Conservation (phyloP, 53 echinoderm and acorn worm species). For the Hippasteria phrygiana region DNA sequence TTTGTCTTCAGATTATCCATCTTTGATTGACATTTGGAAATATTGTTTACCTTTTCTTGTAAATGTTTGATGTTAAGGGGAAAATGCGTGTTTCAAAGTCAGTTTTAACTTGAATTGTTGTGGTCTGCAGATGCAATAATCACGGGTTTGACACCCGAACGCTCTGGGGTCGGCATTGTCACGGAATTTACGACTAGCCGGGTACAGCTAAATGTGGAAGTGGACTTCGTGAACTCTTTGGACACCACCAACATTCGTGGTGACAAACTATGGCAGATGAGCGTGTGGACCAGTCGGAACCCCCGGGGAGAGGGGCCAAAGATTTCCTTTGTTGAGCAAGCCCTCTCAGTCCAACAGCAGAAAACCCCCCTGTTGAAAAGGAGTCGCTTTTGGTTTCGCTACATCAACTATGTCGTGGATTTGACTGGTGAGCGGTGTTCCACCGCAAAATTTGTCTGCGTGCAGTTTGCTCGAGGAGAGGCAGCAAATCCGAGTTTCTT, state of each 20-base stretch:
- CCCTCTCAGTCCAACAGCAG: slow-evolving; percentile 45
- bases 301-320: slow-evolving; percentile 64
- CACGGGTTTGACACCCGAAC: slow-evolving; percentile 22
- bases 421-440: slow-evolving; percentile 71
- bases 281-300: slow-evolving; percentile 75
- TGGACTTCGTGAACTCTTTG: slow-evolving; percentile 57
- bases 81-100: neutral
- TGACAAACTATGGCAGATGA: slow-evolving; percentile 83
- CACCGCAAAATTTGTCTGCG: slow-evolving; percentile 79
- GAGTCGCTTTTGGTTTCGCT: slow-evolving; percentile 76
- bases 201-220: slow-evolving; percentile 70
- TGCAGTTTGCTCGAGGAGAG: slow-evolving; percentile 65
- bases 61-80: too few relatives aligned
- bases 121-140: slow-evolving; percentile 70
- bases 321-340: slow-evolving; percentile 71
- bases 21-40: too few relatives aligned
- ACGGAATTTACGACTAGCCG: slow-evolving; percentile 65
- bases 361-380: slow-evolving; percentile 56
- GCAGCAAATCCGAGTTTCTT: slow-evolving; percentile 76
- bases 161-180: neutral
- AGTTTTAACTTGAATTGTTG: neutral
- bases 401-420: slow-evolving; percentile 76
- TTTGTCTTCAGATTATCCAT: too few relatives aligned
- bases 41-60: too few relatives aligned
- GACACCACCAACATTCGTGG: slow-evolving; percentile 77